Percentiles rank a stretch among this genome's conserved stretches.
Conservation (phyloP, 2,113 vertebrate species). For the Scalopus aquaticus region DNA sequence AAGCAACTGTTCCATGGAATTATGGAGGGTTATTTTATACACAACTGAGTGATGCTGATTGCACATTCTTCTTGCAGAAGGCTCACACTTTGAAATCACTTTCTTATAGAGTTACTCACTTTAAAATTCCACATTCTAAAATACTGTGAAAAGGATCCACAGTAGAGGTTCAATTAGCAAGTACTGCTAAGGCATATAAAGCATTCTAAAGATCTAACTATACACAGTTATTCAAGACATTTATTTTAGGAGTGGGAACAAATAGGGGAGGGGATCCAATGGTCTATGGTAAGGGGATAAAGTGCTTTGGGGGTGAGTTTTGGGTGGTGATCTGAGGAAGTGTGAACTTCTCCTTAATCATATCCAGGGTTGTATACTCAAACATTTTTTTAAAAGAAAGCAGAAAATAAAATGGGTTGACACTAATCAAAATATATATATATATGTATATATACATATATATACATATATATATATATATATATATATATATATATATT, state of each 20-base stretch:
- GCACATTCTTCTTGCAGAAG: not conserved
- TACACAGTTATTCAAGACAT: not conserved
- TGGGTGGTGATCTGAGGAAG: too few relatives aligned
- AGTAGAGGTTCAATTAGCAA: not conserved
- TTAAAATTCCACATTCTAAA: not conserved
- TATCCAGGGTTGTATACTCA: too few relatives aligned
- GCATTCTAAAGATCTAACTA: conserved; percentile 22
- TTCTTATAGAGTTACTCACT: conserved; percentile 1
- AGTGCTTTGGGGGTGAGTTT: too few relatives aligned
- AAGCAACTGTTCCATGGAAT: not conserved
- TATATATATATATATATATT: too few relatives aligned
- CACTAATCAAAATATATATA: not conserved
- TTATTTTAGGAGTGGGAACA: too few relatives aligned
- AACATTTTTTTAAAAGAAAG: too few relatives aligned
- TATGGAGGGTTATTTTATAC: not conserved
- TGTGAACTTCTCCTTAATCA: too few relatives aligned
- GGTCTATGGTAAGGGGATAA: too few relatives aligned
- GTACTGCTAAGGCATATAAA: not conserved
- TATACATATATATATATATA: too few relatives aligned
- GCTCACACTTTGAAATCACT: conserved; percentile 33
- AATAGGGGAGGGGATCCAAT: too few relatives aligned
- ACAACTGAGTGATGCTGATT: not conserved
- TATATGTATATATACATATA: too few relatives aligned
- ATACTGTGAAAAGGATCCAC: not conserved
- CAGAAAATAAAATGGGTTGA: too few relatives aligned